Evolutionary conservation across 92 coral and sea anemone species (phyloP), one percentile per base, ranked within the genome.

Genomic region (Palythoa heliodiscus): DNA sequence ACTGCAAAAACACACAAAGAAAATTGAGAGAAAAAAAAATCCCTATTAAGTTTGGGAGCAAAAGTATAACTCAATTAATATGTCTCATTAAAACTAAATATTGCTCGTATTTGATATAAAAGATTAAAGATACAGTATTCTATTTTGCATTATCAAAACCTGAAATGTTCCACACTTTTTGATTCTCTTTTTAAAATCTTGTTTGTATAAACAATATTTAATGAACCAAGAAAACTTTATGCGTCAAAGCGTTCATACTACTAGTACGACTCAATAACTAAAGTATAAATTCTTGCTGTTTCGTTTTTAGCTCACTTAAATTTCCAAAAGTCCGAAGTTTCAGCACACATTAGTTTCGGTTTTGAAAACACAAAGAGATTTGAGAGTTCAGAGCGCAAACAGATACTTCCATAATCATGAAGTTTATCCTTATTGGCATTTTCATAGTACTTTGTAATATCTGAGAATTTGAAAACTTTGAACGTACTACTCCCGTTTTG

Each of bases 311-410:
- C 37, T 47, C 19, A 19, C 29, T 63, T 78, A 10, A 7, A 23
- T 14, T 24, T 80, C 12, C 10, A 1, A 5, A 2, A 48, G 61
- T 47, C 37, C n/a, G 35, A 29, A 8, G 74, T 29, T 24, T 80
- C 84, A 80, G 84, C 84, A 10, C 58, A 12, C 23, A 15, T 60
- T 40, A 80, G 75, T 80, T 66, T 80, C 75, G 84, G 25, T 80
- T 80, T 43, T 24, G 58, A 64, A 70, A 63, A 15, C 5, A 76
- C 50, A 77, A 54, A 54, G 66, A 38, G 24, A 52, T 39, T 61
- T 38, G n/a, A n/a, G 14, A 19, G 69, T 29, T 60, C 1, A 9
- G 7, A 77, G 23, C 67, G 9, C 73, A 64, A 63, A 40, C 10
- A 74, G 55, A 67, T 80, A 80, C 84, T 78, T 64, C 35, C 47